Evolutionary conservation across 2,797 vertebrate species (phyloP).

Genomic region (Hemibagrus guttatus): DNA sequence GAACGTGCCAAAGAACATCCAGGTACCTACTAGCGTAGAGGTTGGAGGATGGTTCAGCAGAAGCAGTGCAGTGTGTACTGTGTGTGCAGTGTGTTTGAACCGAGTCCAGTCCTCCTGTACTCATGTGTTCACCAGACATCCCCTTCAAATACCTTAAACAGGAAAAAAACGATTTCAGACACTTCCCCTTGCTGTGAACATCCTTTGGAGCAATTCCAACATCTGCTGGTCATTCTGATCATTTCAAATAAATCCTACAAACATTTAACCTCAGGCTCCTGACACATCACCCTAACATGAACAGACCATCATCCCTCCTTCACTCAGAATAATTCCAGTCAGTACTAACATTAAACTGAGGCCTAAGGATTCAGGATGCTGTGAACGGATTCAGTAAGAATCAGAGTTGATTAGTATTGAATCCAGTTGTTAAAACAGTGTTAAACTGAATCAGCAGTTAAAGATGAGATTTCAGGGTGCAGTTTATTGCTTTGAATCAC

Average conservation of each 20-base stretch:
- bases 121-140: neutral
- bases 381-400: neutral
- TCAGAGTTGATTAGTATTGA: neutral
- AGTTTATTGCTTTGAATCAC: neutral
- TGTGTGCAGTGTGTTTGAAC: no score
- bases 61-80: no score
- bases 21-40: constrained; percentile 75
- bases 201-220: neutral
- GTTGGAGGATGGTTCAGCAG: no score
- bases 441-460: neutral
- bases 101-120: no score
- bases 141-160: neutral
- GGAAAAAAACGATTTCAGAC: no score
- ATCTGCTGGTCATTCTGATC: neutral
- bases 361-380: neutral
- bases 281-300: neutral
- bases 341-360: neutral
- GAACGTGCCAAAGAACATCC: constrained; percentile 97
- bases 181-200: no score
- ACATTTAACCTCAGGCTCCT: neutral
- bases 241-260: neutral
- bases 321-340: neutral
- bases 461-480: neutral
- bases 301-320: neutral
- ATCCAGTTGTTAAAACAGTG: neutral